Conservation (phyloP, 2,888 invertebrate genomes). For the Anthophora plumipes region DNA sequence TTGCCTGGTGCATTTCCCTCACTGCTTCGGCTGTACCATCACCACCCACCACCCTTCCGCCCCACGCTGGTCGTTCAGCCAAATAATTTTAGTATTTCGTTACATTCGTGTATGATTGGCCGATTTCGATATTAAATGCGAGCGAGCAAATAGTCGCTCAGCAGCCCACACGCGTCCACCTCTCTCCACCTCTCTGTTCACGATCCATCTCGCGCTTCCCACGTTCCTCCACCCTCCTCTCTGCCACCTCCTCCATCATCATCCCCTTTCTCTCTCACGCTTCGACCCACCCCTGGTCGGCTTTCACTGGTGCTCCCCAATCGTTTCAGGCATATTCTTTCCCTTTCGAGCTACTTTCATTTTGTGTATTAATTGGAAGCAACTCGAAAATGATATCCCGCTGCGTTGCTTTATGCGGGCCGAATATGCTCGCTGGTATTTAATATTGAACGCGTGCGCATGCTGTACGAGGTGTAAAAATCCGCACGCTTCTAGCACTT, state of each 20-base stretch:
- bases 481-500: conserved; percentile 62
- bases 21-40: too few relatives aligned
- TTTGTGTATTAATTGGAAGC: conserved; percentile 77
- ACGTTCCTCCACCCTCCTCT: conserved; percentile 36
- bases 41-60: conserved; percentile 22
- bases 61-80: conserved; percentile 42
- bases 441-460: conserved; percentile 61
- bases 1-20: conserved; percentile 14
- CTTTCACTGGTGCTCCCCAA: conserved; percentile 43
- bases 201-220: conserved; percentile 43
- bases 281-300: conserved; percentile 22
- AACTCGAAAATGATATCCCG: conserved; percentile 76
- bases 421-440: conserved; percentile 71
- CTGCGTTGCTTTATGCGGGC: conserved; percentile 68
- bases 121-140: conserved; percentile 76
- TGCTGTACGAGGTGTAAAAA: conserved; percentile 70
- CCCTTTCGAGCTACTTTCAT: conserved; percentile 71
- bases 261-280: conserved; percentile 21
- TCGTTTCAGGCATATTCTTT: conserved; percentile 63
- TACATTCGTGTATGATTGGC: conserved; percentile 73
- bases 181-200: conserved; percentile 18
- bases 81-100: conserved; percentile 75
- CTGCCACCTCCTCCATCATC: conserved; percentile 23
- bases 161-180: conserved; percentile 60
- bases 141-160: conserved; percentile 68